A percentile compares a stretch with the other conserved stretches of the same genome.
phyloP scores from a whole-genome alignment of 2,888 invertebrate genomes.

The Drosophila greeni region DNA sequence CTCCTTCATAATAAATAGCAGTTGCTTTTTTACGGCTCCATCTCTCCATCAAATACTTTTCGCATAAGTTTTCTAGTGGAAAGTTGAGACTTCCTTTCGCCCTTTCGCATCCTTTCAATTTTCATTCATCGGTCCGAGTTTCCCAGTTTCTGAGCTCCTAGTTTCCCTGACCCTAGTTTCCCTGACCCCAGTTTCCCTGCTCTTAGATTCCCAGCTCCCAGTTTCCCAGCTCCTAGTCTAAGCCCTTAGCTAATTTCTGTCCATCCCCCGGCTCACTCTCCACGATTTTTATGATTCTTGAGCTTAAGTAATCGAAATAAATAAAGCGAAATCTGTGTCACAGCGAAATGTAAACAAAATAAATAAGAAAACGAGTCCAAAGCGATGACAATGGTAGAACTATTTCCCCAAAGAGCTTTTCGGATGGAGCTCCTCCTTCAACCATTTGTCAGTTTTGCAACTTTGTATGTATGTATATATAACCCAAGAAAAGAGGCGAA shows the following conservation, averaged over 20 bases:
- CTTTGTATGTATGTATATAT: neutral
- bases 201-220: neutral
- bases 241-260: conserved; percentile 18
- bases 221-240: neutral
- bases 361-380: conserved; percentile 20
- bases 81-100: conserved; percentile 24
- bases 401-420: conserved; percentile 1
- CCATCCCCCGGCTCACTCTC: conserved; percentile 7
- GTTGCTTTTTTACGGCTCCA: neutral
- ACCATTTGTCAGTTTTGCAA: conserved; percentile 30
- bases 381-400: conserved; percentile 28
- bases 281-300: conserved; percentile 49
- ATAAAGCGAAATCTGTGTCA: conserved; percentile 42
- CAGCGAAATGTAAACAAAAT: conserved; percentile 31
- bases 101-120: conserved; percentile 24
- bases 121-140: conserved; percentile 13
- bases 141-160: too few species aligned
- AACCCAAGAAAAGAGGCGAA: neutral
- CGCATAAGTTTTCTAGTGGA: conserved; percentile 21
- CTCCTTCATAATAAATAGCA: conserved; percentile 13
- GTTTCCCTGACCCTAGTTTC: neutral
- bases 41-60: conserved; percentile 22
- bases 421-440: too few species aligned
- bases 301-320: conserved; percentile 65
- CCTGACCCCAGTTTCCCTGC: too few species aligned